Conservation (phyloP, 2,888 invertebrate species). For the Campoletis raptor region DNA sequence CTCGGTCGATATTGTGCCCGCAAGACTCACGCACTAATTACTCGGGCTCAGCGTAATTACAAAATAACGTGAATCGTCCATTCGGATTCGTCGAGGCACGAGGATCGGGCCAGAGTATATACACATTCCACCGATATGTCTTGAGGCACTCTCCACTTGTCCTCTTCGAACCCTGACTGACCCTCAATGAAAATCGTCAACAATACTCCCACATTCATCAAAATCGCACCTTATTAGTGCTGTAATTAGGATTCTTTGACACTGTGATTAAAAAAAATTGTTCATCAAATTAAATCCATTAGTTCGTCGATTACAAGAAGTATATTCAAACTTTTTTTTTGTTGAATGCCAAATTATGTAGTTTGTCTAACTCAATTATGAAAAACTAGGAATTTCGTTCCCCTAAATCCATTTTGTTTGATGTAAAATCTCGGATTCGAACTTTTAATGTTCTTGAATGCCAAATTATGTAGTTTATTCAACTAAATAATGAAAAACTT, state of each 20-base stretch:
- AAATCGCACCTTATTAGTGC: neutral
- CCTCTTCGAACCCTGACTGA: conserved; percentile 19
- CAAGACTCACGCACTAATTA: conserved; percentile 67
- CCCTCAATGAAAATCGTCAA: conserved; percentile 21
- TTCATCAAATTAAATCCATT: neutral
- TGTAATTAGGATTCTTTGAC: neutral
- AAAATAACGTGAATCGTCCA: conserved; percentile 60
- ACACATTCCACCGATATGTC: conserved; percentile 6
- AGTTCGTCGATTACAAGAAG: neutral
- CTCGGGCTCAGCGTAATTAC: conserved; percentile 59
- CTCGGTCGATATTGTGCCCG: conserved; percentile 63
- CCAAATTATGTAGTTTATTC: too few relatives aligned
- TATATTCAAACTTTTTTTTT: too few relatives aligned
- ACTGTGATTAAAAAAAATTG: neutral
- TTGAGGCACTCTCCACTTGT: neutral
- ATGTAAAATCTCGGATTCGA: too few relatives aligned
- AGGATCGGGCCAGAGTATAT: conserved; percentile 36
- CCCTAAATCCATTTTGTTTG: too few relatives aligned
- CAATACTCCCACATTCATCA: neutral
- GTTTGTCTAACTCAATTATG: too few relatives aligned
- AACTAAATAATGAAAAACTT: too few relatives aligned
- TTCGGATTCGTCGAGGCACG: conserved; percentile 55
- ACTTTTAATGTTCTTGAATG: too few relatives aligned
- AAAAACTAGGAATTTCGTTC: too few relatives aligned
- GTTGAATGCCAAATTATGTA: too few relatives aligned